Base-by-base conservation (phyloP, 2,113 vertebrate genomes). In the Acanthisitta chloris region DNA sequence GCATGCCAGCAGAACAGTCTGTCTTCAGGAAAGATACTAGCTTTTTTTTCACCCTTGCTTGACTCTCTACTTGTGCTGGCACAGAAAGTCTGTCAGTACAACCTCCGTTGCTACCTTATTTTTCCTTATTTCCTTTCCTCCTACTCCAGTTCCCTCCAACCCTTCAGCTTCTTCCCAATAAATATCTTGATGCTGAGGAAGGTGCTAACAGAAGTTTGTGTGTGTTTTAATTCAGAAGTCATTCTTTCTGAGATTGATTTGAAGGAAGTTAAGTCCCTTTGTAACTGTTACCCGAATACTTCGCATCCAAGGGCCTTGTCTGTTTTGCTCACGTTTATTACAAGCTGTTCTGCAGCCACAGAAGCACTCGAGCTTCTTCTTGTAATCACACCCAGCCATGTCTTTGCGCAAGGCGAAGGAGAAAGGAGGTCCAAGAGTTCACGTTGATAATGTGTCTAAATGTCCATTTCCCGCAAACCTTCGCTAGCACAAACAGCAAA, bases 381-480 rank as follows among this genome's bases (percentile, higher is more conserved):
- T 67, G 82, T 72, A 95, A 73, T 88, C 5, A 2, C 74, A 83
- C 38, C 14, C 79, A 66, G 77, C 79, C 48, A 6, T 40, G 36
- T 6, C 38, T 26, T 65, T 36, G 67, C 0, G 0, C 14, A 18
- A 70, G 55, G 34, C 2, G 2, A 72, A 54, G 66, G 57, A 64
- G 42, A 67, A 91, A 25, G n/a, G 65, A 81, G 61, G 55, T 84
- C 91, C 54, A 25, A 69, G 88, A 94, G 96, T 96, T 94, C 86
- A 59, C 8, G 29, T 79, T 96, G 96, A 92, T 96, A 91, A 91
- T 93, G 94, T 70, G 97, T 96, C 78, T 90, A 92, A 94, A 74
- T 91, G 96, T 81, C 95, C 88, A 61, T 96, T 97, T 97, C 96
- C 95, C 89, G 77, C 96, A 95, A 88, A n/a, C 94, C 90, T 96